These are phyloP conservation scores for Potamarius usumacintae DNA, from an alignment of 2,113 vertebrate genomes.

Conservation along the genomic window DNA sequence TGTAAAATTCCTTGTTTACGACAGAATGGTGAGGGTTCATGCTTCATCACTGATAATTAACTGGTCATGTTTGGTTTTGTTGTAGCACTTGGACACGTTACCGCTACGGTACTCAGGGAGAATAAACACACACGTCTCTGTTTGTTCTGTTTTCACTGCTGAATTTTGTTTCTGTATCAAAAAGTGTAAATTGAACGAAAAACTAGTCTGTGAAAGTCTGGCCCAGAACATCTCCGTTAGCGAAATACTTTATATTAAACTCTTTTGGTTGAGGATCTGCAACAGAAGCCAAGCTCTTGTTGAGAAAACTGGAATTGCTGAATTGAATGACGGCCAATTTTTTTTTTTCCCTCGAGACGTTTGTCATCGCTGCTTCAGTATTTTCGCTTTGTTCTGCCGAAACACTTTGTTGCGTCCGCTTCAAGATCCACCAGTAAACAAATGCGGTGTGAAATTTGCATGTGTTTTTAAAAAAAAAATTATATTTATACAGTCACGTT, in stretches of 20 bases:
- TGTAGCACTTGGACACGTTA: too few species aligned
- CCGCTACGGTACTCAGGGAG: neutral
- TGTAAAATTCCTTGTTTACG: too few species aligned
- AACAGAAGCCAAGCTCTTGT: neutral
- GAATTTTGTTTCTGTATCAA: neutral
- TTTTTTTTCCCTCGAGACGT: neutral
- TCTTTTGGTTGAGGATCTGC: neutral
- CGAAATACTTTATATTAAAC: neutral
- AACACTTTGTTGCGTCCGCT: neutral
- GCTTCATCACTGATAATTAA: too few species aligned
- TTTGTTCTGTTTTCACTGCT: neutral
- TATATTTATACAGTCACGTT: neutral
- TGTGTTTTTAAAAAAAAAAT: too few species aligned
- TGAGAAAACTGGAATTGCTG: neutral
- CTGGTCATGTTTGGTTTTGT: too few species aligned
- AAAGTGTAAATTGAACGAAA: neutral
- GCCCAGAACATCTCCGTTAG: neutral
- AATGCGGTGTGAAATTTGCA: too few species aligned
- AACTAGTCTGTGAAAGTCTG: neutral
- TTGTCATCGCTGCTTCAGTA: neutral
- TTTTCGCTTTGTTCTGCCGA: neutral
- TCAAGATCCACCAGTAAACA: neutral
- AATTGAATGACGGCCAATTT: neutral
- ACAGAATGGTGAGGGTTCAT: too few species aligned
- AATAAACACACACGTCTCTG: neutral